A percentile compares a stretch with the other conserved stretches of the same genome.
These are phyloP conservation scores for Pteronura brasiliensis DNA, from an alignment of 2,113 vertebrate species.

Conservation along the genomic window DNA sequence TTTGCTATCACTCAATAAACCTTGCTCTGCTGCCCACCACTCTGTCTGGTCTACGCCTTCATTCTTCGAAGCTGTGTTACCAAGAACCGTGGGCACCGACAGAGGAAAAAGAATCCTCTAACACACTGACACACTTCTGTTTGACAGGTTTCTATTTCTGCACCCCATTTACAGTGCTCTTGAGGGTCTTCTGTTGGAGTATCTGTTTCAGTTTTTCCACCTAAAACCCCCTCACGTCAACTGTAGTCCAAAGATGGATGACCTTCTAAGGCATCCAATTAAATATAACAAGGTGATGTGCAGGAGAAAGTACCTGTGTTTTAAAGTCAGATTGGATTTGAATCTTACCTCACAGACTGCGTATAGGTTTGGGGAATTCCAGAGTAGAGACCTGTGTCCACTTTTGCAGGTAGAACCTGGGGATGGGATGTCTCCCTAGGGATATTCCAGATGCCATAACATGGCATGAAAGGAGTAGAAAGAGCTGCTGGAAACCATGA, in stretches of 20 bases:
- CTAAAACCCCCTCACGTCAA: not conserved
- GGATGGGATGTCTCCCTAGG: too few relatives aligned
- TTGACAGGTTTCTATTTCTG: not conserved
- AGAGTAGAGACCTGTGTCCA: not conserved
- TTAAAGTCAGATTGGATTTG: not conserved
- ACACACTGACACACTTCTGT: not conserved
- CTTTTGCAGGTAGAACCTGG: not conserved
- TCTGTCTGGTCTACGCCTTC: too few relatives aligned
- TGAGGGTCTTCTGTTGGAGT: not conserved
- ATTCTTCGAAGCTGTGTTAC: too few relatives aligned
- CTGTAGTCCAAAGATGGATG: not conserved
- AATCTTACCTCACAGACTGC: not conserved
- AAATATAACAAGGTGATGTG: not conserved
- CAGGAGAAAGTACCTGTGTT: not conserved
- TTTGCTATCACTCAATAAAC: too few relatives aligned
- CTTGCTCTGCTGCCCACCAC: too few relatives aligned
- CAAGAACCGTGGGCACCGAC: too few relatives aligned
- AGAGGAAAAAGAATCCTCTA: too few relatives aligned
- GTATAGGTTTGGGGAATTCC: not conserved
- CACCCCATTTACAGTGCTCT: not conserved
- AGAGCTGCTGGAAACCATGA: not conserved
- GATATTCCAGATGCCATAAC: not conserved
- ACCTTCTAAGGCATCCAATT: not conserved
- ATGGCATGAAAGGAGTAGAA: not conserved
- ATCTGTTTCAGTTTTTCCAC: not conserved